These are phyloP conservation scores for Potamarius usumacintae DNA, from an alignment of 2,113 vertebrate species.

Conservation along the genomic window DNA sequence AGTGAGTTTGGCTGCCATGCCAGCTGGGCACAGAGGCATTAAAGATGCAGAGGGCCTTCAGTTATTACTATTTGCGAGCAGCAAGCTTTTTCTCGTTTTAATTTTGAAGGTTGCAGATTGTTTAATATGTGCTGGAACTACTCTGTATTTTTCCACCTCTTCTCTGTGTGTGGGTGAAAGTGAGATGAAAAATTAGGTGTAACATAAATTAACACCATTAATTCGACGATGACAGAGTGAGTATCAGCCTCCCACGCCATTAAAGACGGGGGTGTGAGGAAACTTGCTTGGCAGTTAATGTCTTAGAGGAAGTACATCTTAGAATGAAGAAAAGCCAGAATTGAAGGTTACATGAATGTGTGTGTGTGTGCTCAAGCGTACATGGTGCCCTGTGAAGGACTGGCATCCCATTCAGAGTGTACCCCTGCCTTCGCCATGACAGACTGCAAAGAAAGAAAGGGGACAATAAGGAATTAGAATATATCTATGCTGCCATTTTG, in stretches of 20 bases:
- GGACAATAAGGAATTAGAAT: neutral
- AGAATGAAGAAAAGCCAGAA: neutral
- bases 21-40: slow-evolving; percentile 32
- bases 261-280: neutral
- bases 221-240: neutral
- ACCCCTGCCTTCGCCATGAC: neutral
- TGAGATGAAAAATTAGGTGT: neutral
- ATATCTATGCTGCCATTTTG: neutral
- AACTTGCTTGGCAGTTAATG: neutral
- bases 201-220: slow-evolving; percentile 20
- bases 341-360: neutral
- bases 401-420: neutral
- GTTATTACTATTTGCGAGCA: neutral
- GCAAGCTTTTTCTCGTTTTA: neutral
- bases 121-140: slow-evolving; percentile 9
- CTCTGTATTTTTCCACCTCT: slow-evolving; percentile 13
- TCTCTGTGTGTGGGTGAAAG: neutral
- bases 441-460: neutral
- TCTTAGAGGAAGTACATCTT: neutral
- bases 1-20: slow-evolving; percentile 36
- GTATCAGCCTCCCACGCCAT: slow-evolving; percentile 29
- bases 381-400: neutral
- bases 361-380: neutral
- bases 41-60: slow-evolving; percentile 25
- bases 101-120: neutral